Conservation (phyloP, 2,113 vertebrate genomes). For the Micronycteris hirsuta region DNA sequence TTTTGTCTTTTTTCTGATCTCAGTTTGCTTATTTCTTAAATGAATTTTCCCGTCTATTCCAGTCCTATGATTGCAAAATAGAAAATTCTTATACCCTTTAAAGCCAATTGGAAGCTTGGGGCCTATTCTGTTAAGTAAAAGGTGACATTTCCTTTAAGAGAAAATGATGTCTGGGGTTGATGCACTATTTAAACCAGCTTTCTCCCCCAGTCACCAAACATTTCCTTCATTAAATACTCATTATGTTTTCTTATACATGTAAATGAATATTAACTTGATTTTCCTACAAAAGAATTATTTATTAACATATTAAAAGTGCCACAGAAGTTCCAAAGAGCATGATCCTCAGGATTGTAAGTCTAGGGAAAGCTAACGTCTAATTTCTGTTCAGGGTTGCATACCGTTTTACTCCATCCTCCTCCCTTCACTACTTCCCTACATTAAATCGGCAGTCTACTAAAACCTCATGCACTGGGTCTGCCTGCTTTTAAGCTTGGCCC, state of each 20-base stretch:
- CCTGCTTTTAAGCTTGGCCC: constrained; percentile 87
- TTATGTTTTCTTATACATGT: neutral
- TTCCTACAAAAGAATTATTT: neutral
- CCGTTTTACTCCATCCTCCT: constrained; percentile 53
- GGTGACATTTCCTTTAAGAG: neutral
- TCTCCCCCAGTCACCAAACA: constrained; percentile 1
- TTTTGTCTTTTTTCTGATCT: neutral
- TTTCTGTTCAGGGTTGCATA: constrained; percentile 70
- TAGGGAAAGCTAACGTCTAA: constrained; percentile 67
- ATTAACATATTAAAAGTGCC: constrained; percentile 54
- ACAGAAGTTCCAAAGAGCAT: constrained; percentile 58
- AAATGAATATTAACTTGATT: neutral
- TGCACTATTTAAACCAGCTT: constrained; percentile 42
- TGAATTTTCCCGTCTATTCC: neutral
- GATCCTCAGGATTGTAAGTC: constrained; percentile 67
- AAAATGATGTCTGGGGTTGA: neutral
- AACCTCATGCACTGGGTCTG: constrained; percentile 81
- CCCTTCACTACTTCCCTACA: constrained; percentile 70
- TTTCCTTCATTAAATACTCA: constrained; percentile 49
- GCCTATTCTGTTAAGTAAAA: constrained; percentile 35
- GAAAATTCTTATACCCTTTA: neutral
- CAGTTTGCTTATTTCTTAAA: neutral
- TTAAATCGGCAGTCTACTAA: constrained; percentile 77
- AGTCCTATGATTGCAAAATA: constrained; percentile 18
- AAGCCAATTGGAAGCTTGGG: neutral